Percentiles rank a stretch among this genome's conserved stretches.
phyloP scores from a whole-genome alignment of 2,888 invertebrate species.

The Megaustenia siamemsis region DNA sequence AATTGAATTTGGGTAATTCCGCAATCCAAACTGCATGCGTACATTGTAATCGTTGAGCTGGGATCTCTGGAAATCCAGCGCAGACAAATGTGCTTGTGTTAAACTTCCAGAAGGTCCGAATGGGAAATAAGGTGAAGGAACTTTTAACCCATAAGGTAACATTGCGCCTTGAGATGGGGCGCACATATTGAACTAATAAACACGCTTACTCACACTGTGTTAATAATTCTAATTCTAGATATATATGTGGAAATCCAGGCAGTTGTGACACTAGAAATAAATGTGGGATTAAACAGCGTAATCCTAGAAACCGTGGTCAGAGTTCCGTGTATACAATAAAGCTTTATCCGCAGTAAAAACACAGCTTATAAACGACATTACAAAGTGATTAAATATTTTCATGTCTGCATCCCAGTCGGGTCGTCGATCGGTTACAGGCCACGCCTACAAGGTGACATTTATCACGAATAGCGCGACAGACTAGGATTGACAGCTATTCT shows the following conservation, averaged over 20 bases:
- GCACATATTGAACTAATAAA: too few species aligned
- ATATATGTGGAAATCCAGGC: neutral
- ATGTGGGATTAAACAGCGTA: neutral
- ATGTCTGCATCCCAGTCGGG: constrained; percentile 14
- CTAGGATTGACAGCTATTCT: constrained; percentile 32
- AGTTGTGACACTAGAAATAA: neutral
- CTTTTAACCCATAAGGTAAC: constrained; percentile 67
- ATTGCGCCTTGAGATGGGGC: constrained; percentile 63
- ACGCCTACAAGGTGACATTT: constrained; percentile 37
- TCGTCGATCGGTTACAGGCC: constrained; percentile 34
- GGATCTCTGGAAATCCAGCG: constrained; percentile 75
- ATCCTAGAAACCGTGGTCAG: neutral
- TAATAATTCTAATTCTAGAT: too few species aligned
- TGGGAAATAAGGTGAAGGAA: constrained; percentile 65
- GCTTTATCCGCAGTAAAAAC: constrained; percentile 55
- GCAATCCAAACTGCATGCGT: constrained; percentile 69
- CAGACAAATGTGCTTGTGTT: constrained; percentile 59
- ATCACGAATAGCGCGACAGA: constrained; percentile 21
- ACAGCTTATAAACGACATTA: constrained; percentile 41
- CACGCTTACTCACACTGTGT: neutral
- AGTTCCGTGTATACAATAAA: constrained; percentile 23
- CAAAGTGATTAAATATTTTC: constrained; percentile 36
- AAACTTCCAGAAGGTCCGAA: constrained; percentile 58
- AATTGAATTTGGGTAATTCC: constrained; percentile 68
- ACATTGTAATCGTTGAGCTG: constrained; percentile 70